Evolutionary conservation across 2,797 vertebrate species (phyloP).

Genomic region (Sparus aurata): DNA sequence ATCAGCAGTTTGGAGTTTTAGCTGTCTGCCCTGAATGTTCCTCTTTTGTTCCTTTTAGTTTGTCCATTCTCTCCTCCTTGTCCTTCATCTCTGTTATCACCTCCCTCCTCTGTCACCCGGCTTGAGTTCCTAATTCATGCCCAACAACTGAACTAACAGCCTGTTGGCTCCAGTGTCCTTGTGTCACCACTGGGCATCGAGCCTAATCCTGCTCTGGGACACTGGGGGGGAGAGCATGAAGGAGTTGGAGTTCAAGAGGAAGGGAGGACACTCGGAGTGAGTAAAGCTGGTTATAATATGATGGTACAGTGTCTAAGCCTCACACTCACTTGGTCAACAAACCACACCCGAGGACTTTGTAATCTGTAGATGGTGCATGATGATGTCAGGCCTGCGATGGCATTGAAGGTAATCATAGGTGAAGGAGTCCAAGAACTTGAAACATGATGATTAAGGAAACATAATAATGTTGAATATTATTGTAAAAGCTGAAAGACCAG

Average conservation of each 20-base stretch:
- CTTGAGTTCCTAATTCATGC: conserved; percentile 58
- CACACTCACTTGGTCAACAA: conserved; percentile 19
- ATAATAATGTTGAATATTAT: neutral
- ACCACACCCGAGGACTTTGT: conserved; percentile 17
- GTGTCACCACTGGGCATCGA: conserved; percentile 72
- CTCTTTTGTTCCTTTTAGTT: conserved; percentile 36
- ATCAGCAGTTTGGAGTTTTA: conserved; percentile 25
- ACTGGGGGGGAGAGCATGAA: conserved; percentile 31
- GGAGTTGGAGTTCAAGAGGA: conserved; percentile 20
- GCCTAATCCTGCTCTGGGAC: conserved; percentile 74
- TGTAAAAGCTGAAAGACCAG: conserved; percentile 4
- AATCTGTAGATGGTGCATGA: conserved; percentile 26
- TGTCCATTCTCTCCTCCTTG: conserved; percentile 17
- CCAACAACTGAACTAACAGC: conserved; percentile 72
- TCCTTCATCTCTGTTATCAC: conserved; percentile 47
- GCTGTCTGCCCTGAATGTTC: conserved; percentile 6
- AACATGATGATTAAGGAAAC: conserved; percentile 12
- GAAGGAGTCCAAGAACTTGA: neutral
- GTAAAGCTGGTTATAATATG: conserved; percentile 34
- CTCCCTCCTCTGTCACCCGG: conserved; percentile 19
- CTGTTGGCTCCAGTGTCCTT: conserved; percentile 63
- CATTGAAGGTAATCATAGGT: neutral
- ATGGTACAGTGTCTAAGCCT: conserved; percentile 38
- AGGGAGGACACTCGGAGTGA: conserved; percentile 22
- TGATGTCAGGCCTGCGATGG: conserved; percentile 17